Conservation (phyloP, 1,140 invertebrate genomes). For the Melipona quadrifasciata region DNA sequence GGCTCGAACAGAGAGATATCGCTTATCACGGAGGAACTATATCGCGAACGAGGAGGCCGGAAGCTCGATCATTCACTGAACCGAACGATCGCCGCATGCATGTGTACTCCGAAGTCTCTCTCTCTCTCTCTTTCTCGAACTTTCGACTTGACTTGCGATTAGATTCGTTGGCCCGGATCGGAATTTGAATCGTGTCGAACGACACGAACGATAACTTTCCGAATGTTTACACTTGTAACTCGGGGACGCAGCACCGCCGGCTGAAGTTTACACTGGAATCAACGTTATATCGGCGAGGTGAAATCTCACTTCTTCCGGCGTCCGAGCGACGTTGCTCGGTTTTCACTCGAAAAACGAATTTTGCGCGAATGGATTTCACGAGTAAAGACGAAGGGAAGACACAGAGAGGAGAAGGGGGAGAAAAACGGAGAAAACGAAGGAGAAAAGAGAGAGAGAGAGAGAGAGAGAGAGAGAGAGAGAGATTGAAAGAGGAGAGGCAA, state of each 20-base stretch:
- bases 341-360: neutral
- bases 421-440: neutral
- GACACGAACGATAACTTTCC: neutral
- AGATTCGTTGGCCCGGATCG: too few relatives aligned
- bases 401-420: neutral
- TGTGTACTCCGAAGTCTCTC: neutral
- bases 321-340: neutral
- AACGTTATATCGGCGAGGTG: neutral
- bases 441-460: neutral
- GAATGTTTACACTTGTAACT: neutral
- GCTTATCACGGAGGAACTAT: conserved; percentile 1
- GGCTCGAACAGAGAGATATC: neutral
- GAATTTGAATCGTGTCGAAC: neutral
- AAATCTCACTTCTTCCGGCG: neutral
- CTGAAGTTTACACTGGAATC: neutral
- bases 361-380: too few relatives aligned
- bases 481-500: too few relatives aligned
- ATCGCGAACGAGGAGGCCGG: neutral
- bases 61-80: neutral
- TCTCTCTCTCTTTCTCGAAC: too few relatives aligned
- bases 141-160: neutral
- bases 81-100: neutral
- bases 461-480: neutral
- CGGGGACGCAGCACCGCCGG: neutral
- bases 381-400: neutral